Conservation (phyloP, 2,888 invertebrate genomes). For the Hoplodrina blanda region DNA sequence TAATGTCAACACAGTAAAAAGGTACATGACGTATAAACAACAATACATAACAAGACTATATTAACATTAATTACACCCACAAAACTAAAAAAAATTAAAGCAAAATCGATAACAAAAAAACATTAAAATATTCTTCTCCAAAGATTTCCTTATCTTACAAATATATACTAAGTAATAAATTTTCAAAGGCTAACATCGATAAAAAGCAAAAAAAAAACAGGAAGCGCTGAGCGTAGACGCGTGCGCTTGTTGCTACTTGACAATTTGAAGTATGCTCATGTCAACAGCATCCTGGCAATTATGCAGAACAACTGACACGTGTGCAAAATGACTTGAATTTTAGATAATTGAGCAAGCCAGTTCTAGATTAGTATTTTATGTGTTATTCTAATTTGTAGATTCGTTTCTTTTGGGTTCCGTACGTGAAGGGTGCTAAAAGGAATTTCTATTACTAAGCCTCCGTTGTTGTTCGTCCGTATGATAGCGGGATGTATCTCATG, state of each 20-base stretch:
- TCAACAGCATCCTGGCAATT: conserved; percentile 51
- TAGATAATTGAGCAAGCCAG: conserved; percentile 14
- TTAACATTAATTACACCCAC: conserved; percentile 1
- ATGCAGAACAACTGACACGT: conserved; percentile 44
- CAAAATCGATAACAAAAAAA: background rate
- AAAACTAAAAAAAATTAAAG: background rate
- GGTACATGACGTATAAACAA: background rate
- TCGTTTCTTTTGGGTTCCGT: background rate
- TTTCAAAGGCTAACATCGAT: background rate
- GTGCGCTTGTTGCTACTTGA: conserved; percentile 68
- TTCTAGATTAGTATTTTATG: conserved; percentile 21
- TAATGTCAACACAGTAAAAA: background rate
- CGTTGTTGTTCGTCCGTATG: too few relatives aligned
- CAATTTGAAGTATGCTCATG: conserved; percentile 33
- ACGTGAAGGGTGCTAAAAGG: too few relatives aligned
- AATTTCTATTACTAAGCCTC: too few relatives aligned
- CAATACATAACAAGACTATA: conserved; percentile 7
- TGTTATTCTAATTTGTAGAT: conserved; percentile 23
- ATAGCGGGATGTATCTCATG: too few relatives aligned
- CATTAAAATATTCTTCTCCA: background rate
- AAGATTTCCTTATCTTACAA: background rate
- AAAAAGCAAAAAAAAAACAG: conserved; percentile 40
- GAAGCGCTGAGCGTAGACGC: conserved; percentile 72
- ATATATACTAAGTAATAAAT: conserved; percentile 3
- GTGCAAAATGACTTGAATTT: conserved; percentile 16